phyloP scores from a whole-genome alignment of 2,888 invertebrate genomes.

The Pantelozetes paolii region DNA sequence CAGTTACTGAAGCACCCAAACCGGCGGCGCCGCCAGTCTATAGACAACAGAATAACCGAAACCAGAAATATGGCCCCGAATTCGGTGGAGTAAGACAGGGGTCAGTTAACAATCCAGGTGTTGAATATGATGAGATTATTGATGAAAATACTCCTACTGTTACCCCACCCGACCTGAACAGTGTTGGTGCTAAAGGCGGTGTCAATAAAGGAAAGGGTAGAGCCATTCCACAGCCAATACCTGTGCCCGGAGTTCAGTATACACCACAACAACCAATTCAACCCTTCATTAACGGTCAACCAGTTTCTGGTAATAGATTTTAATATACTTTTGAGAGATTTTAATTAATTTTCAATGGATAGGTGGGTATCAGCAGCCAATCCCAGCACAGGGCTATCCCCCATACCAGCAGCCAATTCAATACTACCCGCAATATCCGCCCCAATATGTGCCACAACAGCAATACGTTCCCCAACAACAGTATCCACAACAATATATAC shows the following conservation, averaged over 20 bases:
- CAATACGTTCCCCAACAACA: constrained; percentile 4
- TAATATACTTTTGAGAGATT: too few relatives aligned
- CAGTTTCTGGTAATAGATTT: constrained; percentile 1
- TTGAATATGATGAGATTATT: constrained; percentile 28
- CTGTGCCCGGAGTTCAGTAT: not conserved
- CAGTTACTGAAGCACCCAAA: not conserved
- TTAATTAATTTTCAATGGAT: not conserved
- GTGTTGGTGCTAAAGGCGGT: not conserved
- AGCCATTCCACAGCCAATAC: not conserved
- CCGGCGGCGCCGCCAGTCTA: not conserved
- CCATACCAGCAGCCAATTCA: constrained; percentile 7
- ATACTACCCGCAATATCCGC: constrained; percentile 25
- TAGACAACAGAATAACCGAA: not conserved
- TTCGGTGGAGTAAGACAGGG: constrained; percentile 18
- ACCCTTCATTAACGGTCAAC: not conserved
- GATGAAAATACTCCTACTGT: constrained; percentile 33
- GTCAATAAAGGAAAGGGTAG: not conserved
- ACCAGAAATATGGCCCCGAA: constrained; percentile 4
- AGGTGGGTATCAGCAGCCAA: not conserved
- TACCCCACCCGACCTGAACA: not conserved
- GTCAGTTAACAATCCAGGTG: constrained; percentile 4
- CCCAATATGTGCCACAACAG: not conserved
- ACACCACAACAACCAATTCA: not conserved
- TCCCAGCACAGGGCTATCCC: not conserved
- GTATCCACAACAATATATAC: not conserved